Conservation (phyloP, 2,113 vertebrate species). For the Rhombomys opimus region DNA sequence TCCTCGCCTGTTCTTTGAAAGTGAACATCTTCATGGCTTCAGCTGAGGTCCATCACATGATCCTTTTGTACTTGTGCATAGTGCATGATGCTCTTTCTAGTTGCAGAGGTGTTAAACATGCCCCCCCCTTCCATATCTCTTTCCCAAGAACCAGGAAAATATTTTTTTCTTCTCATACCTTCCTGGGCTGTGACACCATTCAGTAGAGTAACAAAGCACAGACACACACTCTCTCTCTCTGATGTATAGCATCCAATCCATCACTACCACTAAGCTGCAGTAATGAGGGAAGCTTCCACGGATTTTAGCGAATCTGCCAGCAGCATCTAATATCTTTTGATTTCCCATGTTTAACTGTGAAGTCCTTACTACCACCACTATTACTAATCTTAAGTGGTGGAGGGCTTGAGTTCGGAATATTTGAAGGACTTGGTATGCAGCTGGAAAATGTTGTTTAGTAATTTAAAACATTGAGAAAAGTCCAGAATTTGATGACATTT, state of each 20-base stretch:
- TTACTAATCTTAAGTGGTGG: neutral
- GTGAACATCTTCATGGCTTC: rapidly evolving
- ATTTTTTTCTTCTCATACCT: neutral
- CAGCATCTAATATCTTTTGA: neutral
- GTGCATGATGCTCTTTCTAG: neutral
- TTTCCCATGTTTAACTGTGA: neutral
- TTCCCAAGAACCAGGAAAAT: neutral
- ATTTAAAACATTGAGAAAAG: neutral
- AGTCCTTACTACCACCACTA: neutral
- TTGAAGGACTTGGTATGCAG: neutral
- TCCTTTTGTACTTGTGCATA: too few relatives aligned
- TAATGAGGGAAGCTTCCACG: neutral
- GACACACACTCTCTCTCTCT: rapidly evolving
- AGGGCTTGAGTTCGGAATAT: neutral
- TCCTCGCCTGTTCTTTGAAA: neutral
- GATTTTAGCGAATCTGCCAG: neutral
- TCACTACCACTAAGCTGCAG: neutral
- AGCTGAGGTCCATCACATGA: neutral
- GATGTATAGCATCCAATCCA: neutral
- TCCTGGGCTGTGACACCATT: neutral
- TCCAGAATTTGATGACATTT: neutral
- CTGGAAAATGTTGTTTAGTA: neutral
- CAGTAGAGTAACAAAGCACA: neutral
- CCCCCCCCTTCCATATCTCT: neutral
- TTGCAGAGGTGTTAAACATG: neutral